These are phyloP conservation scores for Macrosteles quadrilineatus DNA, from an alignment of 1,140 invertebrate genomes.

Conservation along the genomic window DNA sequence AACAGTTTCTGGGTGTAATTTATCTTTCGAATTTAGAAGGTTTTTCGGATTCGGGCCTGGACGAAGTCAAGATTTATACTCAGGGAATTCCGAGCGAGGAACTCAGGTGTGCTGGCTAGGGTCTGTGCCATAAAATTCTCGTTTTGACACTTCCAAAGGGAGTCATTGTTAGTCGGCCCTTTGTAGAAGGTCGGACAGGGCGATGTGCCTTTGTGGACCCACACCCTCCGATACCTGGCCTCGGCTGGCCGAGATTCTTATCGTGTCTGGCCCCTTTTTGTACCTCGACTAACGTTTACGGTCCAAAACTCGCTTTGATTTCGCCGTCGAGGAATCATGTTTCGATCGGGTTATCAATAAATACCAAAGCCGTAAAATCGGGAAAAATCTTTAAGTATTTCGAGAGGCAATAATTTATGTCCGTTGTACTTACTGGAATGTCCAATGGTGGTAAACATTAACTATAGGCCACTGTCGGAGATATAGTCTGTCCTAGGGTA, in stretches of 20 bases:
- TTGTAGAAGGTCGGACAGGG: slow-evolving; percentile 2
- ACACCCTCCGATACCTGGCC: slow-evolving; percentile 5
- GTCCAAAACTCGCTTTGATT: slow-evolving; percentile 19
- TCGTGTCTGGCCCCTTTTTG: slow-evolving; percentile 3
- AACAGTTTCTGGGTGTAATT: too few relatives aligned
- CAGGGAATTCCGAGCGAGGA: slow-evolving; percentile 1
- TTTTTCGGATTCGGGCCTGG: neutral
- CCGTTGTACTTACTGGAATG: too few relatives aligned
- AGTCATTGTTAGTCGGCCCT: slow-evolving; percentile 15
- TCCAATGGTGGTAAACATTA: neutral
- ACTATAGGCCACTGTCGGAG: neutral
- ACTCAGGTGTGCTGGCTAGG: slow-evolving; percentile 18
- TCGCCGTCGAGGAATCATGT: slow-evolving; percentile 15
- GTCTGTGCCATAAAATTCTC: slow-evolving; percentile 27
- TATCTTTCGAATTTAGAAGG: too few relatives aligned
- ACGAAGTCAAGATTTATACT: slow-evolving; percentile 13
- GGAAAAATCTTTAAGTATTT: too few relatives aligned
- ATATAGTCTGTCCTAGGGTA: neutral
- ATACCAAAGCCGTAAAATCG: too few relatives aligned
- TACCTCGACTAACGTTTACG: slow-evolving; percentile 15
- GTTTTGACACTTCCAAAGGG: slow-evolving; percentile 22
- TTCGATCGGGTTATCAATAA: neutral
- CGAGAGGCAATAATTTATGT: too few relatives aligned
- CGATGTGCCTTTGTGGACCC: neutral
- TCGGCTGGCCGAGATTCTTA: slow-evolving; percentile 14